Evolutionary conservation across 2,113 vertebrate species (phyloP).

Genomic region (Hemiscyllium ocellatum): DNA sequence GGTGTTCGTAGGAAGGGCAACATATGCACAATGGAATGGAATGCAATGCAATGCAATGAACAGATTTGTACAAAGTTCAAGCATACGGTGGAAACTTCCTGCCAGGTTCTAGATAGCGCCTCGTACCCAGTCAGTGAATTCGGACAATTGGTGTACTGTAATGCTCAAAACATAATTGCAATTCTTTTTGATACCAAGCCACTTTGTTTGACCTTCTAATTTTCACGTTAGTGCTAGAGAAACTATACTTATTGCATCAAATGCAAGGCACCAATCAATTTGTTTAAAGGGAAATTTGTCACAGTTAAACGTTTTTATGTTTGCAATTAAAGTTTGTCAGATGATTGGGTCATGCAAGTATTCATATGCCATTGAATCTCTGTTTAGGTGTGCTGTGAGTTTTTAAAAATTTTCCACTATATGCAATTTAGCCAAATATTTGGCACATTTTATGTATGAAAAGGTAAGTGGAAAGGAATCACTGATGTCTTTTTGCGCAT

Average conservation of each 20-base stretch:
- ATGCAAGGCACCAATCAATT: background rate
- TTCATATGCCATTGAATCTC: background rate
- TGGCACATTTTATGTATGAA: background rate
- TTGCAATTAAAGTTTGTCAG: background rate
- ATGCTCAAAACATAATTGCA: background rate
- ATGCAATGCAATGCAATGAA: background rate
- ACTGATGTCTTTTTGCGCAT: background rate
- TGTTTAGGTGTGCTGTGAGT: background rate
- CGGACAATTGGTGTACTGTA: background rate
- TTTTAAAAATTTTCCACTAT: background rate
- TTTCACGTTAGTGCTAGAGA: background rate
- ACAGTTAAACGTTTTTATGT: background rate
- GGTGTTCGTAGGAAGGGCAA: background rate
- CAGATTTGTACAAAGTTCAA: constrained; percentile 36
- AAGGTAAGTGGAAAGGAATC: background rate
- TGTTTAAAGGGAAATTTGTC: background rate
- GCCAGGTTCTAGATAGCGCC: background rate
- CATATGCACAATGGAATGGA: too few species aligned
- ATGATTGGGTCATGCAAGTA: background rate
- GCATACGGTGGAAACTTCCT: background rate
- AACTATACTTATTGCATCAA: background rate
- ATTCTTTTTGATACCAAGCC: background rate
- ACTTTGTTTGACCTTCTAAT: background rate
- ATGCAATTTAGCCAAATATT: background rate
- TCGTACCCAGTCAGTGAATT: background rate